Evolutionary conservation across 2,113 vertebrate species (phyloP).

Genomic region (Amia ocellicauda): DNA sequence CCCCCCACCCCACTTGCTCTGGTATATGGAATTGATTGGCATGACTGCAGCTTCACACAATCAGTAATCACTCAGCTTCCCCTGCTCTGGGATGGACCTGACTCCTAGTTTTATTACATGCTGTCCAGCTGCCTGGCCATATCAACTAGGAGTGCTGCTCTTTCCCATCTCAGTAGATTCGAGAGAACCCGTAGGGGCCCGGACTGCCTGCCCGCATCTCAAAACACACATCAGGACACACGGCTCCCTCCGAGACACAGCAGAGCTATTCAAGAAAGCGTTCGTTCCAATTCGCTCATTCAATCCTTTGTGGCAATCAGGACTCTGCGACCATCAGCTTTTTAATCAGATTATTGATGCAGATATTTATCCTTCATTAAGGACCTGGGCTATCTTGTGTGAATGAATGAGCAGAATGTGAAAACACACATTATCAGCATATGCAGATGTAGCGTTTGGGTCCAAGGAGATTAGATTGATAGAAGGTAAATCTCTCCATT

Average conservation of each 20-base stretch:
- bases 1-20: background rate
- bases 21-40: background rate
- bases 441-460: too few relatives aligned
- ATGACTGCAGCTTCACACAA: conserved; percentile 13
- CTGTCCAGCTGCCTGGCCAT: background rate
- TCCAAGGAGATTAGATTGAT: too few relatives aligned
- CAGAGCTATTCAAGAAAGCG: background rate
- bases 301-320: too few relatives aligned
- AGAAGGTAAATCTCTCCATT: too few relatives aligned
- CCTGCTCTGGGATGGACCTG: background rate
- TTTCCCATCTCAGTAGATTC: background rate
- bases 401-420: too few relatives aligned
- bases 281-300: background rate
- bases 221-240: background rate
- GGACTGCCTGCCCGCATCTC: background rate
- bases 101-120: conserved; percentile 3
- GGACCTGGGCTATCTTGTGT: too few relatives aligned
- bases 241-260: background rate
- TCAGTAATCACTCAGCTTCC: conserved; percentile 9
- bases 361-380: too few relatives aligned
- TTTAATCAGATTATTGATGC: too few relatives aligned
- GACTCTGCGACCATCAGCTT: too few relatives aligned
- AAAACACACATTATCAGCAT: too few relatives aligned
- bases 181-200: background rate
- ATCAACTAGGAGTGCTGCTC: conserved; percentile 9